Conservation (phyloP, 2,113 vertebrate species). For the Lepus europaeus region DNA sequence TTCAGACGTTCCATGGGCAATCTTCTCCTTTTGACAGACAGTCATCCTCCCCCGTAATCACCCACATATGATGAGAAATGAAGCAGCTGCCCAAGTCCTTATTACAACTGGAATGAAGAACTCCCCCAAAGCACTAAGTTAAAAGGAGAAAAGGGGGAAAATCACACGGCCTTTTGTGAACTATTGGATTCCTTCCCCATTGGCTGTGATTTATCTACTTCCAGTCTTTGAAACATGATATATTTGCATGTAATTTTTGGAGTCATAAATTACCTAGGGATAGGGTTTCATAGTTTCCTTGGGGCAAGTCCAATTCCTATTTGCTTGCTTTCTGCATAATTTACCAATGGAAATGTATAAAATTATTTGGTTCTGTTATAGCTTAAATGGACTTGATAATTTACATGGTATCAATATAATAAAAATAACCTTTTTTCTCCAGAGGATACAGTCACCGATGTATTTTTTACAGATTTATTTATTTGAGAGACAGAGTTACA, state of each 20-base stretch:
- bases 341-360: not conserved
- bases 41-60: conserved; percentile 54
- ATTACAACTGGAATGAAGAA: not conserved
- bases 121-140: not conserved
- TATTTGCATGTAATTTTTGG: conserved; percentile 28
- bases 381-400: not conserved
- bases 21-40: conserved; percentile 75
- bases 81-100: not conserved
- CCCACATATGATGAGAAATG: conserved; percentile 27
- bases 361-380: not conserved
- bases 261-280: not conserved
- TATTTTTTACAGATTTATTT: too few species aligned
- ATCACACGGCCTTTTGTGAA: not conserved
- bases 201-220: not conserved
- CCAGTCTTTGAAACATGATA: not conserved
- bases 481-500: not conserved
- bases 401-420: not conserved
- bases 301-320: not conserved
- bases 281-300: conserved; percentile 21
- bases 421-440: not conserved
- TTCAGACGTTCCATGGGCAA: conserved; percentile 52
- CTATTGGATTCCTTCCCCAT: not conserved
- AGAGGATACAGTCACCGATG: not conserved
- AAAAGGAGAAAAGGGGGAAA: not conserved
- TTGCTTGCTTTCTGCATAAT: not conserved